Evolutionary conservation across 2,113 vertebrate genomes (phyloP).

Genomic region (Grantiella picta): DNA sequence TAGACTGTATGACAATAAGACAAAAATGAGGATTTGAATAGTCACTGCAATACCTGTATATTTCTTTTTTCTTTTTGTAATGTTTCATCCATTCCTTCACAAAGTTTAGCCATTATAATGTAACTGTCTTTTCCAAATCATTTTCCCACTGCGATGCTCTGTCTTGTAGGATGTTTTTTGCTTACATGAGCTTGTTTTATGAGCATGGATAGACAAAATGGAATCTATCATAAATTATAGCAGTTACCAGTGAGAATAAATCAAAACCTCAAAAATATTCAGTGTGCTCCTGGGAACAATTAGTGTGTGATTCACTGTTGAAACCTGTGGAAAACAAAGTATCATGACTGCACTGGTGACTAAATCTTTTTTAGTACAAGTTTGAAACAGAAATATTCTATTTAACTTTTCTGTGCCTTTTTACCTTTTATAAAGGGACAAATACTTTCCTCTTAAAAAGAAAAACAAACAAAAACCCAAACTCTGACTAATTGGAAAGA

Average conservation of each 20-base stretch:
- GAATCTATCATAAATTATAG: conserved; percentile 51
- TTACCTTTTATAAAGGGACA: background rate
- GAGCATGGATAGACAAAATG: background rate
- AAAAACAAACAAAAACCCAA: background rate
- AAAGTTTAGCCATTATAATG: background rate
- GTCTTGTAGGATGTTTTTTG: background rate
- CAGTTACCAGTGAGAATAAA: conserved; percentile 49
- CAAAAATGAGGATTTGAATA: background rate
- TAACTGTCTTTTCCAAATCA: background rate
- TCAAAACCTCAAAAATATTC: conserved; percentile 47
- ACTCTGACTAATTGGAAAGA: background rate
- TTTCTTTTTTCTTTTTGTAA: background rate
- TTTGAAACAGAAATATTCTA: conserved; percentile 2
- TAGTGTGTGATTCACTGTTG: conserved; percentile 40
- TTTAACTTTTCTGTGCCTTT: background rate
- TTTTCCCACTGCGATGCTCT: background rate
- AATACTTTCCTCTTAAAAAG: background rate
- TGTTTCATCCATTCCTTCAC: background rate
- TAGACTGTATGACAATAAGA: background rate
- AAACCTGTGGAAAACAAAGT: conserved; percentile 38
- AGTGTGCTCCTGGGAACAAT: conserved; percentile 39
- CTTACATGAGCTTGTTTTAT: conserved; percentile 40
- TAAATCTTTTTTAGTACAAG: background rate
- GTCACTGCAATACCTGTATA: background rate
- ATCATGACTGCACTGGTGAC: background rate